Conservation (phyloP, 2,888 invertebrate genomes). For the Drosophila austrosaltans region DNA sequence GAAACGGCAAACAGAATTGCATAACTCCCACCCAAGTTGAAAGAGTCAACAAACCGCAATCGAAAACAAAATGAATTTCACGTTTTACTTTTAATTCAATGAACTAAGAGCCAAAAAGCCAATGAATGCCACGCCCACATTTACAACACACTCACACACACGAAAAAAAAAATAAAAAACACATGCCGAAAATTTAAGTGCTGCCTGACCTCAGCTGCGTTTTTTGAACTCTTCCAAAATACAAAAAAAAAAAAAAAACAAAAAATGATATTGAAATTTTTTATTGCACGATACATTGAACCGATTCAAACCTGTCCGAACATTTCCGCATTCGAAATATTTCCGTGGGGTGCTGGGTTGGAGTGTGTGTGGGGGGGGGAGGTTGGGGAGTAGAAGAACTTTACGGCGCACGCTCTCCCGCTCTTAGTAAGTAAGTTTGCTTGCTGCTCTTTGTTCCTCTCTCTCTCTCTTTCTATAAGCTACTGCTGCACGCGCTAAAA, state of each 20-base stretch:
- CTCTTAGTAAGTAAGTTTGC: slow-evolving; percentile 8
- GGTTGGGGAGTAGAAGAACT: slow-evolving; percentile 24
- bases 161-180: background rate
- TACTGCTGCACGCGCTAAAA: slow-evolving; percentile 62
- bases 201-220: slow-evolving; percentile 71
- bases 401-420: slow-evolving; percentile 24
- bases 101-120: slow-evolving; percentile 28
- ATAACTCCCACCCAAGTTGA: slow-evolving; percentile 29
- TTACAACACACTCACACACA: slow-evolving; percentile 49
- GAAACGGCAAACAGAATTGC: slow-evolving; percentile 23
- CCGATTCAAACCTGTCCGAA: slow-evolving; percentile 73
- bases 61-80: slow-evolving; percentile 9
- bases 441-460: slow-evolving; percentile 14
- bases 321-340: slow-evolving; percentile 70
- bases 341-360: background rate
- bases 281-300: slow-evolving; percentile 72
- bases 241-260: slow-evolving; percentile 31
- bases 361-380: background rate
- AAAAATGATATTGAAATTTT: slow-evolving; percentile 48
- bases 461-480: slow-evolving; percentile 23
- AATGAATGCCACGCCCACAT: slow-evolving; percentile 60
- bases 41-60: slow-evolving; percentile 25
- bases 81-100: slow-evolving; percentile 34
- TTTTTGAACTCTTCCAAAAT: slow-evolving; percentile 69
- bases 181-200: slow-evolving; percentile 25